Evolutionary conservation across 2,888 invertebrate species (phyloP).

Genomic region (Phaedon cochleariae): DNA sequence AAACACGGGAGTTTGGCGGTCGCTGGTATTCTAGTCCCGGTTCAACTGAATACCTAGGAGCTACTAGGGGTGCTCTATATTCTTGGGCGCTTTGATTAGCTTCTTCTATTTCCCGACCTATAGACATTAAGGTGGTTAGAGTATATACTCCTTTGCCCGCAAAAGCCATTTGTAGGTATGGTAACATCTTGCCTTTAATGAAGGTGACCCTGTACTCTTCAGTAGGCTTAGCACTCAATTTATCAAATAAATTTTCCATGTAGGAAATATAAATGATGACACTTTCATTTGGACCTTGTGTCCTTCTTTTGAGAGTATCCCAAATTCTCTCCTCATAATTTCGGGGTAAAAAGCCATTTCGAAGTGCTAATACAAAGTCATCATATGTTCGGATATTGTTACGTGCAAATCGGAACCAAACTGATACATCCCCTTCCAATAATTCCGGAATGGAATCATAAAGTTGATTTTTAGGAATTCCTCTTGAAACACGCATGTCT

Average conservation of each 20-base stretch:
- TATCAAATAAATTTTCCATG: constrained; percentile 3
- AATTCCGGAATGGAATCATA: constrained; percentile 10
- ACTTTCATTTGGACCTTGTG: constrained; percentile 8
- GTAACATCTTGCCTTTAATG: constrained; percentile 7
- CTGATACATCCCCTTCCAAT: constrained; percentile 2
- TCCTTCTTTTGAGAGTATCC: constrained; percentile 1
- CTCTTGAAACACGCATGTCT: constrained; percentile 1
- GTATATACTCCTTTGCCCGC: too few species aligned
- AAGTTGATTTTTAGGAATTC: not conserved
- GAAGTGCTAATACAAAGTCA: not conserved
- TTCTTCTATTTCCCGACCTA: too few species aligned
- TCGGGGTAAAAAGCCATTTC: constrained; percentile 3
- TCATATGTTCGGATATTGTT: not conserved
- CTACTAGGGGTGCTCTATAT: too few species aligned
- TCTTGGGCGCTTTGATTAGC: too few species aligned
- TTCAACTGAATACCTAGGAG: too few species aligned
- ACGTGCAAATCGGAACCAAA: constrained; percentile 4
- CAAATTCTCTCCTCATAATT: constrained; percentile 1
- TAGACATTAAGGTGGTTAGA: too few species aligned
- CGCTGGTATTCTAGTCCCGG: too few species aligned
- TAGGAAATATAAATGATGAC: not conserved
- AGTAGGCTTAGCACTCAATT: not conserved
- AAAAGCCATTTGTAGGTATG: not conserved
- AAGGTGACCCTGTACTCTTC: not conserved
- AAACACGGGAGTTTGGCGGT: too few species aligned